phyloP scores from a whole-genome alignment of 2,888 invertebrate species.

The Aphrophora alni region DNA sequence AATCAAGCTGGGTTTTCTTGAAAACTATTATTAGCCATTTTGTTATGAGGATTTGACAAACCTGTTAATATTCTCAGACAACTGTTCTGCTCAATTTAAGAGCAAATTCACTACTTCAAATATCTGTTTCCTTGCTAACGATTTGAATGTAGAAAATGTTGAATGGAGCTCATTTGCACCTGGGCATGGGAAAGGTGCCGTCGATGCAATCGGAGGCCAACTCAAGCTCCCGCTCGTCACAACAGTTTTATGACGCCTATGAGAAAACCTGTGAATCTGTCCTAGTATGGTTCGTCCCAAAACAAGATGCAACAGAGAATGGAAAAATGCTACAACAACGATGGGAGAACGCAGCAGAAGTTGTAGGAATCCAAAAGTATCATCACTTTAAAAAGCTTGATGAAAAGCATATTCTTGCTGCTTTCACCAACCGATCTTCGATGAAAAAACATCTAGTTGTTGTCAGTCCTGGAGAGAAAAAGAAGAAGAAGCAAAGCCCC shows the following conservation, averaged over 20 bases:
- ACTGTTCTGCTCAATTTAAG: conserved; percentile 35
- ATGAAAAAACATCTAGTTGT: conserved; percentile 20
- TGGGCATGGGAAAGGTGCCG: conserved; percentile 32
- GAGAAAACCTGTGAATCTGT: not conserved
- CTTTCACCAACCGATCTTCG: conserved; percentile 12
- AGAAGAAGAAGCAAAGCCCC: conserved; percentile 16
- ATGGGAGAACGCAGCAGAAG: conserved; percentile 16
- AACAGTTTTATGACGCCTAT: conserved; percentile 7
- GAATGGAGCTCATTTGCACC: conserved; percentile 29
- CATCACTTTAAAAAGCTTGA: conserved; percentile 27
- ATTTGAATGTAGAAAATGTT: conserved; percentile 24
- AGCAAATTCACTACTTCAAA: conserved; percentile 12
- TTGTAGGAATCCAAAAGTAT: conserved; percentile 16
- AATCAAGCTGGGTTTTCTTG: conserved; percentile 25
- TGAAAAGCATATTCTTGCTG: conserved; percentile 21
- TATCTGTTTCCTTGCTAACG: conserved; percentile 21
- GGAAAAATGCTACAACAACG: conserved; percentile 11
- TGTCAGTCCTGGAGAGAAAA: conserved; percentile 2
- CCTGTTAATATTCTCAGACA: conserved; percentile 25
- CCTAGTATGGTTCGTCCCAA: not conserved
- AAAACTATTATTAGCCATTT: conserved; percentile 13
- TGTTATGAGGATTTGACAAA: conserved; percentile 2
- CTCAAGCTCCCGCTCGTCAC: conserved; percentile 10
- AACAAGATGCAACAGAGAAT: conserved; percentile 14
- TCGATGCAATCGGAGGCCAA: conserved; percentile 29